Percentiles rank a stretch among this genome's conserved stretches.
phyloP scores from a whole-genome alignment of 2,888 invertebrate species.

The Nematopogon swammerdamellus region DNA sequence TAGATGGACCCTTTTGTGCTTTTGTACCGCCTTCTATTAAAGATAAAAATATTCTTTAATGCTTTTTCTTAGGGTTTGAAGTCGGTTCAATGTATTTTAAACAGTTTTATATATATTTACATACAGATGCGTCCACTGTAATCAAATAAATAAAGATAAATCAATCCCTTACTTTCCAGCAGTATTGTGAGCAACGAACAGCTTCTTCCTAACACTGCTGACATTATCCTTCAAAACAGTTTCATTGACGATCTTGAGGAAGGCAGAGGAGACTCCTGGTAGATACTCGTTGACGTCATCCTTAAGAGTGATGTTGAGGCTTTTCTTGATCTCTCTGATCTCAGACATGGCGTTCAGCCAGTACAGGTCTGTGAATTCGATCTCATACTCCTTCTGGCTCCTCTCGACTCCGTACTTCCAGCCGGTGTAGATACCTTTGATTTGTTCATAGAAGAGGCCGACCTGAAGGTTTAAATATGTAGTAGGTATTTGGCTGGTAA shows the following conservation, averaged over 20 bases:
- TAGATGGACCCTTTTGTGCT: too few relatives aligned
- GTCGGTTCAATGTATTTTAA: too few relatives aligned
- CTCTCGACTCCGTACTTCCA: constrained; percentile 67
- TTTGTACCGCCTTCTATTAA: too few relatives aligned
- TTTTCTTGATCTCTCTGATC: constrained; percentile 63
- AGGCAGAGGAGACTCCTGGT: constrained; percentile 57
- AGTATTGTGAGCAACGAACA: constrained; percentile 78
- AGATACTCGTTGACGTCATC: constrained; percentile 24
- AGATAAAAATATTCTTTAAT: too few relatives aligned
- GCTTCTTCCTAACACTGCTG: constrained; percentile 31
- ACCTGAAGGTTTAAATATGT: constrained; percentile 50
- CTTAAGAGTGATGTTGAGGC: constrained; percentile 39
- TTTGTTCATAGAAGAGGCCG: constrained; percentile 70
- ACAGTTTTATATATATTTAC: too few relatives aligned
- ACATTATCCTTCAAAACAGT: constrained; percentile 29
- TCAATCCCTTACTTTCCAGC: constrained; percentile 58
- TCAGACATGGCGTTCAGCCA: constrained; percentile 77
- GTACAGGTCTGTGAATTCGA: constrained; percentile 63
- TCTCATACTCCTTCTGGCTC: constrained; percentile 56
- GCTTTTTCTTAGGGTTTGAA: too few relatives aligned
- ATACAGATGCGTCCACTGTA: too few relatives aligned
- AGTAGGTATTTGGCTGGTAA: constrained; percentile 1
- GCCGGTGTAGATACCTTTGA: constrained; percentile 74
- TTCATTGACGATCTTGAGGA: constrained; percentile 58
- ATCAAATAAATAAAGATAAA: neutral